Evolutionary conservation across 2,888 invertebrate species (phyloP).

Genomic region (Hydroisotoma schaefferi): DNA sequence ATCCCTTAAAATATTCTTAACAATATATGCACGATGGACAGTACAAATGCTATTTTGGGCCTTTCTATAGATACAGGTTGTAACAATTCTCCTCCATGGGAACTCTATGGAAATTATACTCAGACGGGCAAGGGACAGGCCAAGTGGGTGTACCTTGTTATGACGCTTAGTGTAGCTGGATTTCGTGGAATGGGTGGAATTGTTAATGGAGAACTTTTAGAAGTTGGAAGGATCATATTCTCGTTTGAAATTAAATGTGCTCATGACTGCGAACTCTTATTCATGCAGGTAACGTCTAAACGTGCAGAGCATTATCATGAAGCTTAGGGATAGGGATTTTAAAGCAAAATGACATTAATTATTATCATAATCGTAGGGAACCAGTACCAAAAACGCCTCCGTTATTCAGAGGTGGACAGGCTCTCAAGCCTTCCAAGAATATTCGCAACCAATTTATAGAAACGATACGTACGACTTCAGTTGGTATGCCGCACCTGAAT

Average conservation of each 20-base stretch:
- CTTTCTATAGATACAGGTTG: slow-evolving; percentile 49
- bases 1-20: neutral
- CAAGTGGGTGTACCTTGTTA: slow-evolving; percentile 55
- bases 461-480: slow-evolving; percentile 54
- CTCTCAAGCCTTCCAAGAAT: slow-evolving; percentile 50
- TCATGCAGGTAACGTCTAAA: slow-evolving; percentile 54
- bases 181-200: slow-evolving; percentile 53
- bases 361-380: slow-evolving; percentile 50
- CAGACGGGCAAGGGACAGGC: slow-evolving; percentile 56
- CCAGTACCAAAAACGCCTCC: slow-evolving; percentile 51
- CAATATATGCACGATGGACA: neutral
- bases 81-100: slow-evolving; percentile 55
- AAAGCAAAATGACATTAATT: no score
- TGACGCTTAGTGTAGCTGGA: slow-evolving; percentile 55
- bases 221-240: slow-evolving; percentile 56
- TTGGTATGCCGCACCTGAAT: slow-evolving; percentile 49
- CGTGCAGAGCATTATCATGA: neutral
- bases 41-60: neutral
- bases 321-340: no score
- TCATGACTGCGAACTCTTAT: slow-evolving; percentile 56
- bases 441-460: slow-evolving; percentile 51
- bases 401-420: slow-evolving; percentile 54
- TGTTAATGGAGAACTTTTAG: slow-evolving; percentile 52
- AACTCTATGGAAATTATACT: slow-evolving; percentile 55
- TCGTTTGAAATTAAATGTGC: slow-evolving; percentile 57